These are phyloP conservation scores for Chelonus insularis DNA, from an alignment of 1,140 invertebrate species.

Conservation along the genomic window DNA sequence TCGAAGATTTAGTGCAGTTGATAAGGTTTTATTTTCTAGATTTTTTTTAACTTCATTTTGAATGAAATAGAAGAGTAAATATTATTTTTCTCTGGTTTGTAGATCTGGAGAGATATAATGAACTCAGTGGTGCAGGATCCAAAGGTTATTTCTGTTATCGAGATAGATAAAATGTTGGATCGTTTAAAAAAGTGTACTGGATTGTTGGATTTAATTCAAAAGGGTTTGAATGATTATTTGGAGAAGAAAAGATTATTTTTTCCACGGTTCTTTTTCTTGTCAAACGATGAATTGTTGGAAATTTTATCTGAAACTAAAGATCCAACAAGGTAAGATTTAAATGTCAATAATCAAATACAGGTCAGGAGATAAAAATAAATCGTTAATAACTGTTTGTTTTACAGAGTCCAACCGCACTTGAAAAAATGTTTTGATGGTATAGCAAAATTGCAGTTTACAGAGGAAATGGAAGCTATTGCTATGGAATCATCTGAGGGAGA, in stretches of 20 bases:
- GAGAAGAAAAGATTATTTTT: constrained; percentile 95
- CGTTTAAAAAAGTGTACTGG: constrained; percentile 86
- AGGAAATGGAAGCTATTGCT: constrained; percentile 82
- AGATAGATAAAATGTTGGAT: constrained; percentile 93
- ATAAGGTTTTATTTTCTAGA: constrained; percentile 68
- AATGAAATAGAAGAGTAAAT: background rate
- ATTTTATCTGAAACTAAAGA: constrained; percentile 97
- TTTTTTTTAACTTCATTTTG: background rate
- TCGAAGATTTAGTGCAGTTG: constrained; percentile 85
- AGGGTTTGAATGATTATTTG: constrained; percentile 91
- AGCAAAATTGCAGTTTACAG: constrained; percentile 81
- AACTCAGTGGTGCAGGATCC: constrained; percentile 78
- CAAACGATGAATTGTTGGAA: constrained; percentile 94
- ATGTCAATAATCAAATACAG: no score
- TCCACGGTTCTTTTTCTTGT: constrained; percentile 95
- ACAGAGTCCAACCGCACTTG: constrained; percentile 92
- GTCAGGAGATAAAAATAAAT: no score
- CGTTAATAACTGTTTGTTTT: no score
- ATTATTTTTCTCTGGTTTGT: constrained; percentile 8
- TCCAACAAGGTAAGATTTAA: constrained; percentile 77
- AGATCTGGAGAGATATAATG: constrained; percentile 94
- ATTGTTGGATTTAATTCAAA: constrained; percentile 85
- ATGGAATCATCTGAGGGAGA: constrained; percentile 92
- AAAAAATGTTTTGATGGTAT: constrained; percentile 98
- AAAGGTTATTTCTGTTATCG: constrained; percentile 81